Evolutionary conservation across 1,140 invertebrate genomes (phyloP), one percentile per base, ranked within the genome.

Genomic region (Sipha flava): DNA sequence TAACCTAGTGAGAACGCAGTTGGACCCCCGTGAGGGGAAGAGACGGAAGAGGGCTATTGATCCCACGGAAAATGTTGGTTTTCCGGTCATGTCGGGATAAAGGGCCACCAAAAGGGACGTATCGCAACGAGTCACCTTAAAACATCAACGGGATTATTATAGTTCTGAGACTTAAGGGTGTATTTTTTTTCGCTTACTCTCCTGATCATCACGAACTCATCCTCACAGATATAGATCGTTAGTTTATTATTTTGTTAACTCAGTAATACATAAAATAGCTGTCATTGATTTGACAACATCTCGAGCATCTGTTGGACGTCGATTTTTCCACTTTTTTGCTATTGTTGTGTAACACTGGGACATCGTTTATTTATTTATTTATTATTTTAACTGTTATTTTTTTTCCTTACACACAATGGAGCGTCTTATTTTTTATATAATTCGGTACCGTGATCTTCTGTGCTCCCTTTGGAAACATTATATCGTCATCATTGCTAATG

Each of bases 41-140:
- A 7, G 23, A 6, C 5, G 23, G 12, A 18, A 2, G 73, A 54
- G 52, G 52, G 73, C n/a, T 77, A 77, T 77, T 77, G 73, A 77
- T 77, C 73, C 73, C 73, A 59, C 1, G 34, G 52, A 77, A 77
- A 59, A 57, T 59, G 52, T 59, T 40, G 52, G 73, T 59, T 57
- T 59, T 14, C 52, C 47, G 73, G 73, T 23, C n/a, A 21, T 40
- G n/a, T 77, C 14, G 34, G 68, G 23, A 75, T 34, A 43, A 34
- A 52, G 31, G 49, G 7, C 43, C 49, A 34, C 72, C 34, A 59
- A 57, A 57, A 59, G 52, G 73, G 73, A 59, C 34, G 34, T 75
- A 40, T 23, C 21, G 73, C 43, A 77, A 77, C 73, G 34, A 59
- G 73, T 52, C 52, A 77, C 73, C 73, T 77, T 59, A 77, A 77